Evolutionary conservation across 2,888 invertebrate species (phyloP).

Genomic region (Fragum whitleyi): DNA sequence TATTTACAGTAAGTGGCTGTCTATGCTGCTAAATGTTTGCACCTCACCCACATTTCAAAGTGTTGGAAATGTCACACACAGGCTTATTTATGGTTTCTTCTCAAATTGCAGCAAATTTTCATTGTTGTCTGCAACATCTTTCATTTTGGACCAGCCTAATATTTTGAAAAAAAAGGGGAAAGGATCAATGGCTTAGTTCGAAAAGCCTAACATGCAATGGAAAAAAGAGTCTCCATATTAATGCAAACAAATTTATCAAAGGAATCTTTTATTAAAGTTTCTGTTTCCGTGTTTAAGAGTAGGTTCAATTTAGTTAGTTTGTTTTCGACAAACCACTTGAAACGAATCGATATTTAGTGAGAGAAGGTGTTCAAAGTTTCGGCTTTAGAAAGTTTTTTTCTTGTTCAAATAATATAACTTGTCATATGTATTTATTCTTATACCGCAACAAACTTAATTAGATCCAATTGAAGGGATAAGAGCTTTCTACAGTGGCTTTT

Average conservation of each 20-base stretch:
- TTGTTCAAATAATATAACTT: constrained; percentile 49
- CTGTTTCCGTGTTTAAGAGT: constrained; percentile 13
- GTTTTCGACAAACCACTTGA: constrained; percentile 23
- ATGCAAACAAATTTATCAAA: not conserved
- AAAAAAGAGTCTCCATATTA: too few relatives aligned
- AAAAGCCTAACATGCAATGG: too few relatives aligned
- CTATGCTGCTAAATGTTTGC: too few relatives aligned
- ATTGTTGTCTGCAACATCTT: too few relatives aligned
- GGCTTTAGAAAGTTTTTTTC: constrained; percentile 20
- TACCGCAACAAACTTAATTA: constrained; percentile 23
- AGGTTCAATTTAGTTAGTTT: constrained; percentile 18
- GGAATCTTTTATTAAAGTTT: not conserved
- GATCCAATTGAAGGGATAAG: constrained; percentile 25
- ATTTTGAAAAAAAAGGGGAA: not conserved
- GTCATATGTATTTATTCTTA: constrained; percentile 48
- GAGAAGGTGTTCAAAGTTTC: constrained; percentile 23
- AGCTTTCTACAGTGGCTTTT: constrained; percentile 29
- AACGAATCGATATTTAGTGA: constrained; percentile 22
- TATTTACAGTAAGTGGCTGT: too few relatives aligned
- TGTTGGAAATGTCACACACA: too few relatives aligned
- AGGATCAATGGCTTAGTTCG: too few relatives aligned
- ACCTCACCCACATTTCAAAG: too few relatives aligned
- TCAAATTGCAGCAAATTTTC: too few relatives aligned
- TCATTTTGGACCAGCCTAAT: too few relatives aligned
- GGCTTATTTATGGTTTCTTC: too few relatives aligned